Evolutionary conservation across 2,888 invertebrate species (phyloP).

Genomic region (Pediacus dermestoides): DNA sequence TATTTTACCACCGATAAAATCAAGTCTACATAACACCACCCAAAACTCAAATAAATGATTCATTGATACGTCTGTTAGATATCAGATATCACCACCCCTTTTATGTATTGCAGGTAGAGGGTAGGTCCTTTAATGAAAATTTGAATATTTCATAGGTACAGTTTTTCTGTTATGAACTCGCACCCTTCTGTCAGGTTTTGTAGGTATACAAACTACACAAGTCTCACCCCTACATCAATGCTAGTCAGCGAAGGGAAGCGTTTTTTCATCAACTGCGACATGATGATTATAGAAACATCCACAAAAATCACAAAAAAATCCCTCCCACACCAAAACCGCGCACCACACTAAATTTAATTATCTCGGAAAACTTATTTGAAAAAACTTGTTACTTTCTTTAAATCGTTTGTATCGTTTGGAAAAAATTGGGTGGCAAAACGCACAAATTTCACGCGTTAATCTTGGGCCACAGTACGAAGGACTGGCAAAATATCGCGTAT

Average conservation of each 20-base stretch:
- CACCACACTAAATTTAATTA: too few relatives aligned
- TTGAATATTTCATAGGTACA: not conserved
- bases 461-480: conserved; percentile 35
- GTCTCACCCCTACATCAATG: conserved; percentile 52
- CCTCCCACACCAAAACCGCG: conserved; percentile 11
- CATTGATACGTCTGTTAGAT: too few relatives aligned
- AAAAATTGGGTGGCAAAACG: not conserved
- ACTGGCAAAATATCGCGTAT: conserved; percentile 45
- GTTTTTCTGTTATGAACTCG: too few relatives aligned
- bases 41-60: too few relatives aligned
- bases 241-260: conserved; percentile 54
- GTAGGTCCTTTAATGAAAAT: not conserved
- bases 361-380: too few relatives aligned
- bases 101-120: not conserved
- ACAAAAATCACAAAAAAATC: conserved; percentile 4
- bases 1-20: too few relatives aligned
- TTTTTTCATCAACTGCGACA: conserved; percentile 49
- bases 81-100: too few relatives aligned
- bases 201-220: not conserved
- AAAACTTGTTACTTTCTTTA: too few relatives aligned
- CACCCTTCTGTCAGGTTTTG: too few relatives aligned
- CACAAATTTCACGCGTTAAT: conserved; percentile 1
- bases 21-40: too few relatives aligned
- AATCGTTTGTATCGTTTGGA: too few relatives aligned
- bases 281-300: conserved; percentile 18